phyloP scores from a whole-genome alignment of 1,140 invertebrate species.

The Eulimnadia texana region DNA sequence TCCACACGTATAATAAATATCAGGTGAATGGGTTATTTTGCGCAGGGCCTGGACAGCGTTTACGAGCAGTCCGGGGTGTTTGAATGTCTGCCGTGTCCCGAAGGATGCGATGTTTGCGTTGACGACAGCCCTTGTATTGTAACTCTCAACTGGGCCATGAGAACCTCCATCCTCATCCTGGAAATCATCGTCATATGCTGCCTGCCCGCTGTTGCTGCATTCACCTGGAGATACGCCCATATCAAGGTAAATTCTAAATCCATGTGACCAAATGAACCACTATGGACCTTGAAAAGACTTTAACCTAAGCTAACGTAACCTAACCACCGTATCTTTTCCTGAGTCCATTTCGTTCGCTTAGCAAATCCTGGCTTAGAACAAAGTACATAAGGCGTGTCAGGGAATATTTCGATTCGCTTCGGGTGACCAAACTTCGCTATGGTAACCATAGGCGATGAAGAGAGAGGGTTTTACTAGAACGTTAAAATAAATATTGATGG shows the following conservation, averaged over 20 bases:
- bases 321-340: too few species aligned
- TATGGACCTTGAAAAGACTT: background rate
- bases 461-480: too few species aligned
- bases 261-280: background rate
- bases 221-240: constrained; percentile 84
- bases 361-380: too few species aligned
- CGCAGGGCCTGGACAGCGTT: constrained; percentile 52
- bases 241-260: constrained; percentile 52
- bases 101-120: constrained; percentile 74
- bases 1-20: too few species aligned
- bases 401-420: too few species aligned
- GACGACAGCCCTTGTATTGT: constrained; percentile 79
- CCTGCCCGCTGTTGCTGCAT: constrained; percentile 68
- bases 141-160: constrained; percentile 77
- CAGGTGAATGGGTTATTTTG: constrained; percentile 10
- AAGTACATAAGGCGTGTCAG: too few species aligned
- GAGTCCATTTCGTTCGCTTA: too few species aligned
- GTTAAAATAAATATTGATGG: too few species aligned
- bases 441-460: too few species aligned
- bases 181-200: constrained; percentile 66
- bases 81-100: constrained; percentile 74
- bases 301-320: background rate
- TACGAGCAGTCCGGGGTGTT: constrained; percentile 56
- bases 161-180: constrained; percentile 70
- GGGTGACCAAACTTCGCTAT: too few species aligned